Evolutionary conservation across 30 jellyfish, hydroid and myxozoan species (phyloP), one percentile per base, ranked within the genome.

Genomic region (Chrysaora quinquecirrha): DNA sequence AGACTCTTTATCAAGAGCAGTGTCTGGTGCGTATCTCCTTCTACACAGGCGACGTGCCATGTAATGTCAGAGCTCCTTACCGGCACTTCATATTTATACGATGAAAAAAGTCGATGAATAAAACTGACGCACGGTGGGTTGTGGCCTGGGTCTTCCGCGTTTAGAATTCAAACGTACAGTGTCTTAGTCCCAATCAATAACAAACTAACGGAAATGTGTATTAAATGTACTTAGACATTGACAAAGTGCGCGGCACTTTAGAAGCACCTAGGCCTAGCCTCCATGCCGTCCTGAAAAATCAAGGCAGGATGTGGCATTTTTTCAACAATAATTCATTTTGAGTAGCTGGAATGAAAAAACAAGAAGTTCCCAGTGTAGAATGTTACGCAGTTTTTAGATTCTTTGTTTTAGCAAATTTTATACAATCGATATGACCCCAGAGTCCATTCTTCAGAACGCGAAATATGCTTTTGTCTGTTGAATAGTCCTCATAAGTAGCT

Each of bases 231-330:
- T 69, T 76, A 78, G 84, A 82, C 85, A 48, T 68, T 70, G 72
- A 82, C 38, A 70, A 80, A 82, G 35, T 68, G 34, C 74, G 92
- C 92, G 92, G 85, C 35, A 29, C 76, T 33, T 62, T 68, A 34
- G 69, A 78, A 54, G 69, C 46, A 38, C 64, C 63, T 25, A 21
- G 48, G 63, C 85, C 30, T 66, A 82, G 92, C 92, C 92, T 82
- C 92, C 92, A 82, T 82, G 92, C 92, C 64, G 92, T 23, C 83
- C 48, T 62, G 47, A 31, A 66, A 71, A 82, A 82, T 69, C 78
- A 82, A 82, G 92, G 80, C 92, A 82, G 92, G 92, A 82, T 68
- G 85, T 71, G 85, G 80, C 75, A 68, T 30, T 69, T 80, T 80
- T 65, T 38, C 54, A 6, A 14, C 14, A 38, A 14, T 38, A 3